phyloP scores from a whole-genome alignment of 2,113 vertebrate species.

The Meles meles region DNA sequence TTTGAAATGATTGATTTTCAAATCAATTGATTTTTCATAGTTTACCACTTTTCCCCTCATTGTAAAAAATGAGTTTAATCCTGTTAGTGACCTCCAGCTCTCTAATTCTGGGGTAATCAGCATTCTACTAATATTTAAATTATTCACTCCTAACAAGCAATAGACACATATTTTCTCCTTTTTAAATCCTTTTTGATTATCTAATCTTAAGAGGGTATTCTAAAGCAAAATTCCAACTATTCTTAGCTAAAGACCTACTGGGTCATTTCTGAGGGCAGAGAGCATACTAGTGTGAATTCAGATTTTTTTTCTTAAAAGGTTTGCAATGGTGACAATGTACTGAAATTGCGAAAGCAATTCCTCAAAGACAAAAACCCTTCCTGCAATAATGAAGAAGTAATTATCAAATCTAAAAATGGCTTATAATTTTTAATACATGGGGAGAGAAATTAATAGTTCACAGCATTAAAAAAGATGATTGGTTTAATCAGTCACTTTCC shows the following conservation, averaged over 20 bases:
- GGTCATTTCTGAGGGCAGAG: not conserved
- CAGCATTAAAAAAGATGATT: not conserved
- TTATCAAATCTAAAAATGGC: not conserved
- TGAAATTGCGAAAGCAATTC: not conserved
- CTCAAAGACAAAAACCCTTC: not conserved
- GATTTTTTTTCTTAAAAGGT: not conserved
- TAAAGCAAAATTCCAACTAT: not conserved
- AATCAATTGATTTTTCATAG: not conserved
- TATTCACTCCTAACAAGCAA: not conserved
- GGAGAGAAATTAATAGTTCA: not conserved
- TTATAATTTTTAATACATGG: not conserved
- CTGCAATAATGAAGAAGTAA: not conserved
- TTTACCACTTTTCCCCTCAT: not conserved
- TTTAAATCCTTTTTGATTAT: conserved; percentile 7
- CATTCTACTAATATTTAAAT: not conserved
- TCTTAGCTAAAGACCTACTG: conserved; percentile 23
- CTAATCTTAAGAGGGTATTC: conserved; percentile 19
- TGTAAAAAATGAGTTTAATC: not conserved
- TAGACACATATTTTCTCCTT: not conserved
- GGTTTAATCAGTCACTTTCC: not conserved
- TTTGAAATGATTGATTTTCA: conserved; percentile 41
- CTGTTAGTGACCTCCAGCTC: not conserved
- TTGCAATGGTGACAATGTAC: not conserved
- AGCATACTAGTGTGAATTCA: not conserved
- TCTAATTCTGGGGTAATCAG: not conserved